phyloP scores from a whole-genome alignment of 2,113 vertebrate species.

The Mystacornis crossleyi region DNA sequence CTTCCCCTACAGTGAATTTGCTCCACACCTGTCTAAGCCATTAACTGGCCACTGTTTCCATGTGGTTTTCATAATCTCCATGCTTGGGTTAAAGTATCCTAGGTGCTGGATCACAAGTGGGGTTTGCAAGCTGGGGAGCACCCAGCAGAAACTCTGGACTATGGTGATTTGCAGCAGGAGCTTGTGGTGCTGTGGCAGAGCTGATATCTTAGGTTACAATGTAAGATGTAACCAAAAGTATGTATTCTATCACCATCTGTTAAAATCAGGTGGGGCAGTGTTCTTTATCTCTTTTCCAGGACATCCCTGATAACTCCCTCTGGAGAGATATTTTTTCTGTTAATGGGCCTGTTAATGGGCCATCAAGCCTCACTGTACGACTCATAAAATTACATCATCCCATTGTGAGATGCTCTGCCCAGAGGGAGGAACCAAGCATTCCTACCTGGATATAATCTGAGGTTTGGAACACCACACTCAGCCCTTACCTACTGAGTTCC shows the following conservation, averaged over 20 bases:
- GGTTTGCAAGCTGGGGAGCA: neutral
- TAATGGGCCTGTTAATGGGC: neutral
- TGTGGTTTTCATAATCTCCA: neutral
- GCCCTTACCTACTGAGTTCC: neutral
- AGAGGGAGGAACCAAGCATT: neutral
- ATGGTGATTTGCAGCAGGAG: neutral
- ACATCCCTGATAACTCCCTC: neutral
- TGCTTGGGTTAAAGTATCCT: neutral
- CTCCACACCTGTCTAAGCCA: accelerated
- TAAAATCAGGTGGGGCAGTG: neutral
- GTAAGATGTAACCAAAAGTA: neutral
- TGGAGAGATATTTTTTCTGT: neutral
- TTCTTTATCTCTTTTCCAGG: neutral
- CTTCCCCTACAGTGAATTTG: neutral
- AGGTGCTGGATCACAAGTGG: neutral
- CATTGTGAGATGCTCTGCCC: neutral
- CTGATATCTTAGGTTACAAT: neutral
- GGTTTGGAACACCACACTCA: neutral
- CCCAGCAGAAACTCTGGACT: neutral
- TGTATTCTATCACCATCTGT: neutral
- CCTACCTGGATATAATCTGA: neutral
- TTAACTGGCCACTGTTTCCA: neutral
- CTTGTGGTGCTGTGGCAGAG: neutral
- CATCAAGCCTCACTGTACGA: neutral
- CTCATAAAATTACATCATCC: neutral